Base-by-base conservation (phyloP, 2,113 vertebrate species). In the Coturnix japonica region DNA sequence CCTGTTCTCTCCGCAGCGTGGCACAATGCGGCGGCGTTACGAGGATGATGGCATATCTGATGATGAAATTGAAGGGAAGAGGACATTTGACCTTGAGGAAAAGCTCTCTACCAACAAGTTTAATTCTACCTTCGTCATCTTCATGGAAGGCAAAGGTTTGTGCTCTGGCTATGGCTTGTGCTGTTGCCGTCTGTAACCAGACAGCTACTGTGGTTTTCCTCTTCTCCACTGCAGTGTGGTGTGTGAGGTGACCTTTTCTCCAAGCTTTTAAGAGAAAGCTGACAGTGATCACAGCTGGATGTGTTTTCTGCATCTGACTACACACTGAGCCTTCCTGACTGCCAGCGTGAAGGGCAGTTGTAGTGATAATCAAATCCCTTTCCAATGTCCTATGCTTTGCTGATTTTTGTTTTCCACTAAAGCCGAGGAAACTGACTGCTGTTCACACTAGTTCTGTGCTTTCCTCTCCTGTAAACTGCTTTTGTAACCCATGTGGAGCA, bases 31-130 rank as follows among this genome's bases (percentile, higher is more conserved):
- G 22, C 98, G 99, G 7, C 98, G 99, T 37, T 99, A 99, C 28
- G 98, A 99, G 91, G 99, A 99, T 4, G 99, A 99, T 41, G 99
- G 99, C 46, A 99, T 99, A 93, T 99, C 99, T 1, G 99, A 99
- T 26, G 99, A 99, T 87, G 99, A 99, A 96, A 99, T 99, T 31
- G 99, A 99, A 94, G 99, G 99, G 30, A 99, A 99, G 93, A 98
- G 99, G 81, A 99, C 97, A 1, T 99, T 99, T 91, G 98, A 99
- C 95, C 96, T 99, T 31, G 98, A 99, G 73, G 99, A 99, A 80
- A 99, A 99, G 94, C 98, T 99, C 85, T 95, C 97, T 23, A 98
- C 98, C 89, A 95, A 96, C 87, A 97, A 98, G 93, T 99, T 98
- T 56, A 98, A 97, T 90, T 98, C 97, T 28, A 97, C 98, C 51